Conservation (phyloP, 2,888 invertebrate species). For the Agrochola macilenta region DNA sequence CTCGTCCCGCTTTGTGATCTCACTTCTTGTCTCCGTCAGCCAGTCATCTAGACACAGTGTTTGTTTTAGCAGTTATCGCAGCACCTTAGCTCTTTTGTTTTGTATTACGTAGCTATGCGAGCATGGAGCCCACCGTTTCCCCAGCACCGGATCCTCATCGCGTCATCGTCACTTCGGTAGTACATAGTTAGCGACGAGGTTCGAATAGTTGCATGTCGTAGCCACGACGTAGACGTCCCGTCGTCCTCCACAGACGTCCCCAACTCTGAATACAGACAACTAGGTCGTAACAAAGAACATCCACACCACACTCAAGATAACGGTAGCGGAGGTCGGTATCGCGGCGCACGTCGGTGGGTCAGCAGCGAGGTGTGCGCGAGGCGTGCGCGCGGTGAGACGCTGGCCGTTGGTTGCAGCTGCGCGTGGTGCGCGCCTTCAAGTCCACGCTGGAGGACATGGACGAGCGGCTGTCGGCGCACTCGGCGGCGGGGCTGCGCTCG, state of each 20-base stretch:
- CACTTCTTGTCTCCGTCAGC: constrained; percentile 66
- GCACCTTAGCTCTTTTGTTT: constrained; percentile 74
- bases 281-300: constrained; percentile 73
- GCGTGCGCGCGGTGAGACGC: constrained; percentile 51
- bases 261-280: constrained; percentile 84
- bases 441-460: constrained; percentile 99
- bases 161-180: constrained; percentile 61
- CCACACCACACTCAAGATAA: constrained; percentile 86
- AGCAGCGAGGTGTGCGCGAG: constrained; percentile 58
- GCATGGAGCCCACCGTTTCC: constrained; percentile 71
- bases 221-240: constrained; percentile 65
- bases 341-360: constrained; percentile 39
- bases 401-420: constrained; percentile 96
- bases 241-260: constrained; percentile 65
- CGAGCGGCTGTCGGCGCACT: constrained; percentile 99
- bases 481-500: constrained; percentile 98
- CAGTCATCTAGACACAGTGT: constrained; percentile 71
- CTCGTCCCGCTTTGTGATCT: constrained; percentile 76
- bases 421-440: constrained; percentile 99
- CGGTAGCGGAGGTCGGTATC: constrained; percentile 70
- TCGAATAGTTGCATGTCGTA: constrained; percentile 76
- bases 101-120: constrained; percentile 66
- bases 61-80: constrained; percentile 72
- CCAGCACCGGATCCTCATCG: constrained; percentile 60
- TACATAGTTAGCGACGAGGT: constrained; percentile 61